Base-by-base conservation (phyloP, 1,140 invertebrate genomes). In the Drosophila neocordata region DNA sequence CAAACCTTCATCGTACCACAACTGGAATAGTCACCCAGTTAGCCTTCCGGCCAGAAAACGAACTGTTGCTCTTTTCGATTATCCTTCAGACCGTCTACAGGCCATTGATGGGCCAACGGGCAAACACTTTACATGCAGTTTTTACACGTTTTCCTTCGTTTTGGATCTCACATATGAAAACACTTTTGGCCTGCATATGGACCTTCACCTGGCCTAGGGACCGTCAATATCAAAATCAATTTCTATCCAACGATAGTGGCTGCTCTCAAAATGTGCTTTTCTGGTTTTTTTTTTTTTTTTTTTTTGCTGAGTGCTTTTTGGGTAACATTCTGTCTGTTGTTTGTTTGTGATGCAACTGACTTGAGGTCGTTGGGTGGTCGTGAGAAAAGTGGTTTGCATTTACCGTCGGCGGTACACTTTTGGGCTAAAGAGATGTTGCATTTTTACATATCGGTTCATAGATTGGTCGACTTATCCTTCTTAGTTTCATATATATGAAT, bases 61-160 rank as follows among this genome's bases (percentile, higher is more conserved):
- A 87, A 88, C 83, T 87, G 83, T 87, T 87, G 83, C 83, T 87
- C 79, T 55, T 72, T 27, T 34, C 56, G n/a, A 31, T 58, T 37
- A 13, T 37, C 18, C 63, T 12, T 20, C n/a, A 34, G 22, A 18
- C 24, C 41, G 34, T 34, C 24, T 51, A 65, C 34, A 18, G 34
- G 24, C 22, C 48, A 20, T 31, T 13, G 15, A 38, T 20, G 37
- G 71, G 56, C 65, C 60, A 55, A 27, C 27, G 41, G 55, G 12
- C 57, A 52, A 82, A 35, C 66, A 78, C 69, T 75, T 71, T 87
- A 70, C 60, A 75, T 81, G 78, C 81, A 66, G 44, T 70, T 75
- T 71, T 68, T 70, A 60, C 69, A 74, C 69, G 65, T 66, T 72
- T 72, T 41, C 61, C 63, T 73, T 44, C n/a, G 22, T 24, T 24